phyloP scores from a whole-genome alignment of 2,888 invertebrate species.

The Tromatobia lineatoria region DNA sequence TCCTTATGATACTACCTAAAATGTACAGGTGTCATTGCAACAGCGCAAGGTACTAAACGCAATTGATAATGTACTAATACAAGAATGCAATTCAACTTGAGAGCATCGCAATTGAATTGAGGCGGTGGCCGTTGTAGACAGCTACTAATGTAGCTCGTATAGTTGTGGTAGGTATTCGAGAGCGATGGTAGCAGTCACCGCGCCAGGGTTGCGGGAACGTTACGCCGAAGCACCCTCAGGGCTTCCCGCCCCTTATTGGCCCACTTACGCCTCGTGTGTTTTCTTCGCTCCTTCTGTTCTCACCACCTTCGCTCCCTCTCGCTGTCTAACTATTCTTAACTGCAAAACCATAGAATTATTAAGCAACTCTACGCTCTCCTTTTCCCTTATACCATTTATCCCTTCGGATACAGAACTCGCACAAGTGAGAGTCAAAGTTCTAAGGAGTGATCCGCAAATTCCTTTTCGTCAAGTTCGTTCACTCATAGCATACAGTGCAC shows the following conservation, averaged over 20 bases:
- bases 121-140: conserved; percentile 14
- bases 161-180: conserved; percentile 46
- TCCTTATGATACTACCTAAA: no score
- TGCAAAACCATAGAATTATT: conserved; percentile 18
- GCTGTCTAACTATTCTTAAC: conserved; percentile 45
- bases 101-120: background rate
- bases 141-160: conserved; percentile 32
- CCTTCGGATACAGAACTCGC: background rate
- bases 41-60: background rate
- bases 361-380: background rate
- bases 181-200: conserved; percentile 58
- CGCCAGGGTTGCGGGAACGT: conserved; percentile 72
- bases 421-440: background rate
- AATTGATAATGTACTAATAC: background rate
- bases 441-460: no score
- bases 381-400: background rate
- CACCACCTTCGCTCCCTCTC: conserved; percentile 63
- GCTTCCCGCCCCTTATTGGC: conserved; percentile 83
- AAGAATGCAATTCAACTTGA: background rate
- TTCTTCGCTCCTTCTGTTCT: conserved; percentile 70
- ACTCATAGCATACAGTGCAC: no score
- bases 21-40: background rate
- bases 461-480: no score
- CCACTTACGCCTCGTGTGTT: conserved; percentile 81
- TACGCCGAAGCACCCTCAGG: conserved; percentile 79